Evolutionary conservation across 2,888 invertebrate species (phyloP).

Genomic region (Cryptocephalus primarius): DNA sequence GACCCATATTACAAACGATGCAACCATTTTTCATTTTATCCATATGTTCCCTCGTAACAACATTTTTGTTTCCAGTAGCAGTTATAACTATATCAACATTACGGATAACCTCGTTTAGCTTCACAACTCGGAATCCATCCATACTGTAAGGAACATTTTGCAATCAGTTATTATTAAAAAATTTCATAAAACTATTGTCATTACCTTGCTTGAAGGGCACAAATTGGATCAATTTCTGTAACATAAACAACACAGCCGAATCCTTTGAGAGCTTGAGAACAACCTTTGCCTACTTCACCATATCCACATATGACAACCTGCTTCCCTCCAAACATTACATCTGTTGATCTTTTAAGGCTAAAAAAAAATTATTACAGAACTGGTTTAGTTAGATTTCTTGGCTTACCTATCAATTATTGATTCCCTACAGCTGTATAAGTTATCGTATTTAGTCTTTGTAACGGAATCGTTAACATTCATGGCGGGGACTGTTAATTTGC

Average conservation of each 20-base stretch:
- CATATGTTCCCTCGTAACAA: constrained; percentile 90
- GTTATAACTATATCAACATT: constrained; percentile 93
- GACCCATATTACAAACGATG: constrained; percentile 94
- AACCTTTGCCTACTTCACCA: constrained; percentile 95
- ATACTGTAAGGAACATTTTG: constrained; percentile 52
- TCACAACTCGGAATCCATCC: constrained; percentile 94
- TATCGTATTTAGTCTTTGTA: constrained; percentile 96
- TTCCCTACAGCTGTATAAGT: constrained; percentile 90
- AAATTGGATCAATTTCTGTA: constrained; percentile 96
- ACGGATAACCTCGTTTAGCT: constrained; percentile 85
- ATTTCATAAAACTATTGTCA: neutral
- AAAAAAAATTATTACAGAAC: constrained; percentile 3
- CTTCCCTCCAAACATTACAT: constrained; percentile 96
- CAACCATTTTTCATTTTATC: constrained; percentile 94
- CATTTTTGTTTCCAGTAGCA: constrained; percentile 96
- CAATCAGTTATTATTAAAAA: neutral
- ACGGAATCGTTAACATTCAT: constrained; percentile 99
- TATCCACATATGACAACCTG: constrained; percentile 94
- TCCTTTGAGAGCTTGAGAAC: constrained; percentile 89
- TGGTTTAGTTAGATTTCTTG: too few species aligned
- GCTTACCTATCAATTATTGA: constrained; percentile 71
- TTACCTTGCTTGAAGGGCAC: constrained; percentile 88
- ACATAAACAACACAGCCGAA: constrained; percentile 87
- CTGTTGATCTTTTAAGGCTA: constrained; percentile 73
- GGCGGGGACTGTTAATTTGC: constrained; percentile 88